These are phyloP conservation scores for Sipha maydis DNA, from an alignment of 2,888 invertebrate species.

Conservation along the genomic window DNA sequence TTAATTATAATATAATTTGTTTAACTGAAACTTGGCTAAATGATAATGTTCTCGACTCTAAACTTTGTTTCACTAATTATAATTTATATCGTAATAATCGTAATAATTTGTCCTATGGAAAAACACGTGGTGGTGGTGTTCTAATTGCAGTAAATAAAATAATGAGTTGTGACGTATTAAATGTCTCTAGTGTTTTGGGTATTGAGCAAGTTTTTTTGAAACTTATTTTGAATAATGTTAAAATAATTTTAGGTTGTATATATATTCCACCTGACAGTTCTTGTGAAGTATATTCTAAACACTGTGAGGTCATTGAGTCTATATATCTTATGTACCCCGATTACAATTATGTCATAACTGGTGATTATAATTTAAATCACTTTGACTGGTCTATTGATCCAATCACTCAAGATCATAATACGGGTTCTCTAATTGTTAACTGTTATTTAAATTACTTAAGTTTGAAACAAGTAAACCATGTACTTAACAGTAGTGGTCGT, in stretches of 20 bases:
- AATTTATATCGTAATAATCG: no score
- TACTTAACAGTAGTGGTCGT: neutral
- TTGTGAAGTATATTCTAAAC: neutral
- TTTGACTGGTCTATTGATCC: no score
- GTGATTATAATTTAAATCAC: neutral
- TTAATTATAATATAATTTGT: constrained; percentile 18
- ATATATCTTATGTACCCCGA: neutral
- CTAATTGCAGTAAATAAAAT: constrained; percentile 26
- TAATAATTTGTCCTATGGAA: neutral
- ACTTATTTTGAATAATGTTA: neutral
- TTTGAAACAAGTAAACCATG: neutral
- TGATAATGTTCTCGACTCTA: neutral
- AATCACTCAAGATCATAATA: neutral
- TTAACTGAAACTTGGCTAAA: constrained; percentile 31
- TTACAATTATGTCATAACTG: neutral
- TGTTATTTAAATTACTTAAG: constrained; percentile 8
- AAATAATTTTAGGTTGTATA: constrained; percentile 20
- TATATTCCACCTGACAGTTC: constrained; percentile 6
- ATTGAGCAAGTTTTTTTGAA: constrained; percentile 36
- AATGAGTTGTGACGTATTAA: neutral
- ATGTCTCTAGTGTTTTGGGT: constrained; percentile 20
- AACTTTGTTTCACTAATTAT: constrained; percentile 27
- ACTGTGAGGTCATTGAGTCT: constrained; percentile 22
- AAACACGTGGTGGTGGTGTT: constrained; percentile 7
- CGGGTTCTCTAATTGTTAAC: neutral